Evolutionary conservation across 2,113 vertebrate genomes (phyloP).

Genomic region (Oreamnos americanus): DNA sequence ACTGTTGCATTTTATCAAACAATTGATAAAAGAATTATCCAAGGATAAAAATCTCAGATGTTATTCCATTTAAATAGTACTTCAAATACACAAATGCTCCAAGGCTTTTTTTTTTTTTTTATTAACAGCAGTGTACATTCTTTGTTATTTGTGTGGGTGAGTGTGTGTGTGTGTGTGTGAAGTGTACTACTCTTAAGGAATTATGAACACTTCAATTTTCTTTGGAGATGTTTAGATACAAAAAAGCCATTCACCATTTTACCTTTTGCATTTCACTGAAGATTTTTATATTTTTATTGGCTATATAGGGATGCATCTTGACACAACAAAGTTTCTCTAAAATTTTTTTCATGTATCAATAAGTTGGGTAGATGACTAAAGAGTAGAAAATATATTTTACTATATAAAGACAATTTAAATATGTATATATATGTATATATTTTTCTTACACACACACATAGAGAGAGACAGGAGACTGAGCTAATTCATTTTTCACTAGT

Average conservation of each 20-base stretch:
- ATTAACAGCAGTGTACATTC: background rate
- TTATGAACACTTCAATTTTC: background rate
- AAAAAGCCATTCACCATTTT: background rate
- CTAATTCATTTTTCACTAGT: background rate
- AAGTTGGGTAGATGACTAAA: background rate
- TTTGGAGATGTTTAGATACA: slow-evolving; percentile 11
- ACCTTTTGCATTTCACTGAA: background rate
- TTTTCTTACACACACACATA: background rate
- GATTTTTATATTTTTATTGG: background rate
- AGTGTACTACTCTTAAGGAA: background rate
- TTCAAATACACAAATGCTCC: slow-evolving; percentile 3
- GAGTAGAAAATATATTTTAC: background rate
- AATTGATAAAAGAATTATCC: slow-evolving; percentile 38
- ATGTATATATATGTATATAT: background rate
- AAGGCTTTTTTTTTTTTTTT: background rate
- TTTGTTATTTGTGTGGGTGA: background rate
- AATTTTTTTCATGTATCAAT: background rate
- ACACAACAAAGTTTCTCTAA: background rate
- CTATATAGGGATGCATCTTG: background rate
- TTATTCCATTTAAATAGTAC: slow-evolving; percentile 2
- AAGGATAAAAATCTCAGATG: slow-evolving; percentile 37
- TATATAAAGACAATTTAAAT: background rate
- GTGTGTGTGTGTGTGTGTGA: background rate
- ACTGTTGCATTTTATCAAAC: slow-evolving; percentile 32
- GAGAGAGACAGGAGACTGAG: background rate